A percentile compares a stretch with the other conserved stretches of the same genome.
phyloP scores from a whole-genome alignment of 1,140 invertebrate species.

The Brachionus calyciflorus region DNA sequence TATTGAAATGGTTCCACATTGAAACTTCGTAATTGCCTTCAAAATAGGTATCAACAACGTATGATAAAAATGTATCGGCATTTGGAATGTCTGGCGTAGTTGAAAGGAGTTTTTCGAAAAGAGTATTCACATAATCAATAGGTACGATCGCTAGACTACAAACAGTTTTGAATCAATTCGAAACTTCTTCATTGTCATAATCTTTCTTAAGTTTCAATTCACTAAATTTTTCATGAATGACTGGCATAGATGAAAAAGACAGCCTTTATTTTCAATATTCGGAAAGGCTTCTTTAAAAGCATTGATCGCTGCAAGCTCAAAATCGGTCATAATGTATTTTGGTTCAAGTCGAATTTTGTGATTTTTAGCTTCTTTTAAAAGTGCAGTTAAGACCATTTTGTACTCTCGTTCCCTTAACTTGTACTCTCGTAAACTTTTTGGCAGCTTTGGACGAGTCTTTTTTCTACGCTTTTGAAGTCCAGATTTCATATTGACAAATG shows the following conservation, averaged over 20 bases:
- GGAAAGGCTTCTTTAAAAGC: not conserved
- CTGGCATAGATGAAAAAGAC: not conserved
- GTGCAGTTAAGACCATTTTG: no score
- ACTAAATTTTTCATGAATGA: not conserved
- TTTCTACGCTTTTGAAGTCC: no score
- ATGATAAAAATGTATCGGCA: not conserved
- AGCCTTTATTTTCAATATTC: not conserved
- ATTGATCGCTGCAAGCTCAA: not conserved
- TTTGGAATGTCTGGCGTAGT: not conserved
- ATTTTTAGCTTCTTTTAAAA: no score
- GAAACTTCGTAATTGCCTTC: not conserved
- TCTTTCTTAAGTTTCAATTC: not conserved
- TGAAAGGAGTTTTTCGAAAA: not conserved
- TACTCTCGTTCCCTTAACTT: no score
- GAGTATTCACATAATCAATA: not conserved
- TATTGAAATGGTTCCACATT: not conserved
- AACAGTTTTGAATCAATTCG: not conserved
- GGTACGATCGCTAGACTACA: not conserved
- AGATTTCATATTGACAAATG: no score
- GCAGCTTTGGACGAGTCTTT: no score
- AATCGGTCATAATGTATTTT: no score
- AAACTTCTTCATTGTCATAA: not conserved
- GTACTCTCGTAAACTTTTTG: no score
- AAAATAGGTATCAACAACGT: not conserved
- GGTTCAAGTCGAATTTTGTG: no score